Evolutionary conservation across 2,888 invertebrate genomes (phyloP), one percentile per base, ranked within the genome.

Genomic region (Spicauda simplicius): DNA sequence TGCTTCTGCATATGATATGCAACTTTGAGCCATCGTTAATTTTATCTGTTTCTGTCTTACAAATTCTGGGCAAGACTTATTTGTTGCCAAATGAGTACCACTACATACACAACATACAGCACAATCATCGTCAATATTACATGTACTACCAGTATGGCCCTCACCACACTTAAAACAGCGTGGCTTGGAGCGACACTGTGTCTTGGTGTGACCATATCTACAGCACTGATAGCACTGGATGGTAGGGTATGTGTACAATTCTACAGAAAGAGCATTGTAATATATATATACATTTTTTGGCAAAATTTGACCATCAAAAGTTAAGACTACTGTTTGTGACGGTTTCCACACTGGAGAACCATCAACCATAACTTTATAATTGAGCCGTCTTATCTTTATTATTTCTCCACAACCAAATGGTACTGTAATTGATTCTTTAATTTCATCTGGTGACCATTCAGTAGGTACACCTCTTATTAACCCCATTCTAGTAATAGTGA

Each of bases 221-320:
- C 41, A 41, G 14, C 41, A 41, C 14, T 41, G 41, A 14, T 14
- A 41, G 14, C 41, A 41, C 5, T 41, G 41, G 12, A 41, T 41
- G 41, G 41, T 41, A 41, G 41, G 14, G n/a, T 41, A 41, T 14
- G 41, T 41, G 5, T 60, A 60, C 12, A 60, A 16, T 0, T 60
- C 60, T 1, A 60, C 60, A 30, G 60, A 11, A 5, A 60, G 50
- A 10, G 60, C 48, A 60, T 60, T 60, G 16, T 60, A 60, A 50
- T 50, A 60, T 45, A 60, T 60, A 11, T 50, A 60, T n/a, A 64
- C 56, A 30, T 52, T 33, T 25, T 67, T 57, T 8, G 66, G 66
- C 14, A 67, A 30, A 50, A 61, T 18, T 33, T 67, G 66, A 11
- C 66, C 66, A 52, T 67, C 66, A 67, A 67, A 67, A 11, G 60